Base-by-base conservation (phyloP, 2,797 vertebrate genomes). In the Phataginus tetradactyla region DNA sequence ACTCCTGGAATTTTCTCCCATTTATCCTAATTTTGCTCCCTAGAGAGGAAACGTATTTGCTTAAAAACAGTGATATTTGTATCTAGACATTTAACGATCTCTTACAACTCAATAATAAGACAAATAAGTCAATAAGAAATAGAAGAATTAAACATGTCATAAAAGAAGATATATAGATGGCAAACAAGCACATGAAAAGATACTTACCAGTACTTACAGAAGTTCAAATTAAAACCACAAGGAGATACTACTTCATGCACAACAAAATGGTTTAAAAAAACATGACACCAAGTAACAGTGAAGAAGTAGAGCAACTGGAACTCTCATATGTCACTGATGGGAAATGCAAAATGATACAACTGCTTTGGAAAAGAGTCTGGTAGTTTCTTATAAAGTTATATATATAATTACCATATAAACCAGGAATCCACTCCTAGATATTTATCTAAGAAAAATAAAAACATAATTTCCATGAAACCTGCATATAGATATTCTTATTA, bases 361-460 rank as follows among this genome's bases (percentile, higher is more conserved):
- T 7, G 68, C 39, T 39, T 69, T 71, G 57, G n/a, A 77, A 91
- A 91, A 84, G 8, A 71, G 7, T 79, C 63, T 57, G 45, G 39
- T 13, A 88, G n/a, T 63, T 64, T 34, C 9, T 77, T 91, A 84
- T 71, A 86, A 92, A 34, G 51, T 59, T 92, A 86, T 68, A 68
- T 25, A 69, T 92, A 77, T 25, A 78, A n/a, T 72, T 72, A 64
- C 10, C 25, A 88, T 15, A 51, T 10, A 59, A 84, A 21, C 4
- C 27, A 75, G n/a, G n/a, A 90, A 78, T 66, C 18, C 57, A 64
- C 20, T 89, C 25, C 45, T 63, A 51, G 64, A 17, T 75, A 74
- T 91, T 91, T 57, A 91, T 15, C 9, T 21, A 94, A 78, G 21
- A 78, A 32, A 84, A 75, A 87, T 81, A 53, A 94, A 86, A 74